Conservation (phyloP, 1,140 invertebrate genomes). For the Drosophila suzukii region DNA sequence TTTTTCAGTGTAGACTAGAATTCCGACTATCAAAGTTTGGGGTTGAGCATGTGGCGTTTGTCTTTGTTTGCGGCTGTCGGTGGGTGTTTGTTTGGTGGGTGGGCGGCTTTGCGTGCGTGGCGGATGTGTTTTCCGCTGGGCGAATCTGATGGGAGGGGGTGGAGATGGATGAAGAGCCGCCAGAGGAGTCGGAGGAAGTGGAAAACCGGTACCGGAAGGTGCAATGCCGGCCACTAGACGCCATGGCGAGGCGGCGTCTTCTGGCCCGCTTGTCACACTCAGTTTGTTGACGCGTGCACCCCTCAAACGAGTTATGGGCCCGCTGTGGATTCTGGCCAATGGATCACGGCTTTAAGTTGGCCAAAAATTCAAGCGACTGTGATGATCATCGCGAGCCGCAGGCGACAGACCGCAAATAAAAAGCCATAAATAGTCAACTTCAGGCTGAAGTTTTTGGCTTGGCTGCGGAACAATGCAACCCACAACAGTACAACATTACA, state of each 20-base stretch:
- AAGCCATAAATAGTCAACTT: constrained; percentile 57
- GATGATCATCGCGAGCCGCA: constrained; percentile 21
- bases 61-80: constrained; percentile 59
- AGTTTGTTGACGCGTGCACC: constrained; percentile 60
- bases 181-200: neutral
- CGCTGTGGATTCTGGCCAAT: constrained; percentile 22
- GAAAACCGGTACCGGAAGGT: constrained; percentile 55
- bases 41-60: constrained; percentile 12
- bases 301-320: constrained; percentile 62
- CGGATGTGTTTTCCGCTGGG: constrained; percentile 45
- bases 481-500: constrained; percentile 23
- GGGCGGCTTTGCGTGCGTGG: constrained; percentile 8
- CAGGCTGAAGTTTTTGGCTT: constrained; percentile 55
- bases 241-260: constrained; percentile 30
- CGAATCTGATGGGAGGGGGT: neutral
- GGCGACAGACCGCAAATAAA: constrained; percentile 46
- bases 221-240: constrained; percentile 41
- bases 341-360: constrained; percentile 46
- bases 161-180: neutral
- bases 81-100: constrained; percentile 35
- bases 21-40: constrained; percentile 3
- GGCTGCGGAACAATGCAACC: constrained; percentile 62
- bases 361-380: constrained; percentile 9
- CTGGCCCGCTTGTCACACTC: constrained; percentile 59
- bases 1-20: constrained; percentile 8